Percentiles rank a stretch among this genome's conserved stretches.
These are phyloP conservation scores for Ophiodon elongatus DNA, from an alignment of 2,113 vertebrate species.

Conservation along the genomic window DNA sequence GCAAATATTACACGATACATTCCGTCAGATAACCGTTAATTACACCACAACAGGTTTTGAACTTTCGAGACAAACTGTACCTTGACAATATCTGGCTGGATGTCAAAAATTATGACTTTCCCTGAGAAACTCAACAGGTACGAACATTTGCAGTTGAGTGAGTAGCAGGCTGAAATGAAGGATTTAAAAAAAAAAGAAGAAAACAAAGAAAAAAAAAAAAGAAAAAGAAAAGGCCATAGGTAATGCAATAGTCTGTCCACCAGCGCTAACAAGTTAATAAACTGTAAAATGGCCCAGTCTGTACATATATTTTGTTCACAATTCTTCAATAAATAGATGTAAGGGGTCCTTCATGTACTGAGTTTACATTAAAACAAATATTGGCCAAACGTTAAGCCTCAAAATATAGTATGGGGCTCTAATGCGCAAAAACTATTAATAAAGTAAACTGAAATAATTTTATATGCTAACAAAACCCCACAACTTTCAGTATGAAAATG, in stretches of 20 bases:
- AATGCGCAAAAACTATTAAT: background rate
- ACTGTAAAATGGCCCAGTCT: background rate
- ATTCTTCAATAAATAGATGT: background rate
- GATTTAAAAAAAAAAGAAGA: no score
- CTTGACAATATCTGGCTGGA: background rate
- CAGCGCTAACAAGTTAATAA: background rate
- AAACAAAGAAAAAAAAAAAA: background rate
- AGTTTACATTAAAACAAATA: background rate
- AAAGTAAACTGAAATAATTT: background rate
- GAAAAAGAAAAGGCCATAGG: no score
- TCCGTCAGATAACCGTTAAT: background rate
- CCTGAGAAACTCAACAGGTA: background rate
- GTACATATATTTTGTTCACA: background rate
- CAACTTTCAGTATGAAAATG: background rate
- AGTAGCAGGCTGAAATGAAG: background rate
- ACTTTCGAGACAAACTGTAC: background rate
- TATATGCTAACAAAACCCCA: background rate
- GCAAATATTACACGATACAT: slow-evolving; percentile 2
- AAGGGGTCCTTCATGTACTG: background rate
- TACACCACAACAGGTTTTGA: background rate
- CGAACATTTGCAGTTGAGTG: background rate
- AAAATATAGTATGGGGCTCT: background rate
- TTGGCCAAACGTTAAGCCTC: background rate
- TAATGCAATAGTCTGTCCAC: no score
- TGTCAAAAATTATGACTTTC: background rate